Percentiles rank a stretch among this genome's conserved stretches.
phyloP scores from a whole-genome alignment of 2,113 vertebrate genomes.

The Anhinga anhinga region DNA sequence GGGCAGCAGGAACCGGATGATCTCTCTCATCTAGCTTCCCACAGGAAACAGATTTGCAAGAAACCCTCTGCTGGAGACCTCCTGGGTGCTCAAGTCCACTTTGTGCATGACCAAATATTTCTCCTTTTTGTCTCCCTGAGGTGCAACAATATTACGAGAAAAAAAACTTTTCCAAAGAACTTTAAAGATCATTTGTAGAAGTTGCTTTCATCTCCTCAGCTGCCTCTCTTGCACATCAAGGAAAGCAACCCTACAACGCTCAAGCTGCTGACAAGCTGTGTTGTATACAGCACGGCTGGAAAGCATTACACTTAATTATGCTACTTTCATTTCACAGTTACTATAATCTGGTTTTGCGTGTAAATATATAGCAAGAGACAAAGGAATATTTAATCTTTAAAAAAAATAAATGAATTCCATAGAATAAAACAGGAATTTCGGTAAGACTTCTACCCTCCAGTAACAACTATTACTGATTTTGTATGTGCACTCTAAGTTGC shows the following conservation, averaged over 20 bases:
- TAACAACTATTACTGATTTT: background rate
- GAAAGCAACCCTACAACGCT: background rate
- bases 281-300: background rate
- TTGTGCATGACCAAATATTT: rapidly evolving
- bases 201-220: background rate
- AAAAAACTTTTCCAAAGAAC: background rate
- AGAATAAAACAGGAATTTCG: background rate
- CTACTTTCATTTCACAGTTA: background rate
- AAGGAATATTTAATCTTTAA: background rate
- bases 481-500: background rate
- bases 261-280: background rate
- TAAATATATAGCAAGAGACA: background rate
- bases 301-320: background rate
- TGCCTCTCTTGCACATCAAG: background rate
- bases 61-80: background rate
- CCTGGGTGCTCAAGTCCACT: background rate
- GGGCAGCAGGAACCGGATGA: background rate
- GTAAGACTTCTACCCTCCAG: background rate
- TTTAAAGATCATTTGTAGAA: background rate
- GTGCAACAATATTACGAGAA: background rate
- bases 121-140: background rate
- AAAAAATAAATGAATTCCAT: background rate
- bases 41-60: background rate
- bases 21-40: background rate
- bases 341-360: background rate